Base-by-base conservation (phyloP, 2,888 invertebrate genomes). In the Homarus gammarus region DNA sequence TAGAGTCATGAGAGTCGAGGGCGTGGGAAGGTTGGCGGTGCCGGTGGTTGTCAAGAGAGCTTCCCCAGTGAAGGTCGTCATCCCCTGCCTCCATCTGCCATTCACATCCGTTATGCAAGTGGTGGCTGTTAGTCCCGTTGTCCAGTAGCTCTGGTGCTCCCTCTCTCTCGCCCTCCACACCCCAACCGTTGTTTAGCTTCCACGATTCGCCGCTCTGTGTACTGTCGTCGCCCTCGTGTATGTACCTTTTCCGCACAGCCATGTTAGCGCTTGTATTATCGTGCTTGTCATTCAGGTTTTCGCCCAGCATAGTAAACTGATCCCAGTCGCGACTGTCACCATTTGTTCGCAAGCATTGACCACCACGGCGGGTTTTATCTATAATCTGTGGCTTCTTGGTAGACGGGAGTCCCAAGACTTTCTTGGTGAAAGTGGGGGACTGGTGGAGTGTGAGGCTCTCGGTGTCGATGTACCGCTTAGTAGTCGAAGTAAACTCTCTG, bases 401-500 rank as follows among this genome's bases (percentile, higher is more conserved):
- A 2, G 64, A 1, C 27, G 64, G 27, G 64, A 22, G 5, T 64
- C 6, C 64, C 3, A 64, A 5, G 64, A 22, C 27, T 8, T 27
- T n/a, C 0, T 64, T n/a, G 15, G 27, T 27, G 64, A 27, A 6
- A 22, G n/a, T 3, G 0, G 15, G 27, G 8, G 64, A 64, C 6
- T 64, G 51, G 36, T 72, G 49, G 0, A 40, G 61, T 36, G 27
- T 40, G 40, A 31, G n/a, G 31, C 86, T 78, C 70, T 82, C 87
- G 6, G 70, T 18, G 31, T 87, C 87, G 40, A 87, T 87, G 72
- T 81, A 79, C 38, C 87, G 77, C 40, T 70, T n/a, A 27, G 27
- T 22, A 36, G 40, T 61, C 18, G 87, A 87, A n/a, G 70, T 68
- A 38, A 87, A 79, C 56, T 36, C 38, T 22, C 27, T 49, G 31